Conservation (phyloP, 2,113 vertebrate genomes). For the Corydoras maculifer region DNA sequence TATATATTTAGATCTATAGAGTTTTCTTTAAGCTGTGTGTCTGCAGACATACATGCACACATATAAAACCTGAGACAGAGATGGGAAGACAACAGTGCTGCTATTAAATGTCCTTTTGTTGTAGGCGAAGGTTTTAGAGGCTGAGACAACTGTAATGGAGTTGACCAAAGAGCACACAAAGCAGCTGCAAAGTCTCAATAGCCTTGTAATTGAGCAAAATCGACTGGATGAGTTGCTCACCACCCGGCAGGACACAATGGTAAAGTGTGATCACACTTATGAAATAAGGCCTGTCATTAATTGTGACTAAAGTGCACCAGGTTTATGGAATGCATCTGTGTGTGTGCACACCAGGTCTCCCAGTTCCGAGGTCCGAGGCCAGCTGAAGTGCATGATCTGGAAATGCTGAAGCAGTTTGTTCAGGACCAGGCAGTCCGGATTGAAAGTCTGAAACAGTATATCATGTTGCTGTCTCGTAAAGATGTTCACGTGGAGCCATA, state of each 20-base stretch:
- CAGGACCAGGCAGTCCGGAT: conserved; percentile 49
- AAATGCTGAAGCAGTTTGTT: conserved; percentile 60
- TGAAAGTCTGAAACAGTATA: conserved; percentile 63
- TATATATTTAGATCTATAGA: no score
- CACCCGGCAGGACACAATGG: conserved; percentile 63
- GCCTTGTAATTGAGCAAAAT: conserved; percentile 65
- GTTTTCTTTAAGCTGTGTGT: no score
- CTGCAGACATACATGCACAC: no score
- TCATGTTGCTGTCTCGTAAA: conserved; percentile 60
- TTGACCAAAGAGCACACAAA: conserved; percentile 71
- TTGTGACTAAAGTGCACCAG: conserved; percentile 4
- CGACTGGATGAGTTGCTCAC: conserved; percentile 68
- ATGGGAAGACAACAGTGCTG: no score
- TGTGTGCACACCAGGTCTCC: conserved; percentile 55
- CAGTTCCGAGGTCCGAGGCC: conserved; percentile 61
- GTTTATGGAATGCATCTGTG: conserved; percentile 18
- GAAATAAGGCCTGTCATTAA: background rate
- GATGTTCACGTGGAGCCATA: conserved; percentile 62
- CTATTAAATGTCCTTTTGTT: conserved; percentile 6
- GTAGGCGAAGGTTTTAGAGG: conserved; percentile 67
- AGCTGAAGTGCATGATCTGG: conserved; percentile 54
- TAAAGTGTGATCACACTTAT: conserved; percentile 46
- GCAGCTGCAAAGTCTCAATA: conserved; percentile 61
- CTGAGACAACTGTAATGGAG: conserved; percentile 58
- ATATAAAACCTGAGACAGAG: no score